Evolutionary conservation across 2,888 invertebrate species (phyloP), one percentile per base, ranked within the genome.

Genomic region (Carterocephalus palaemon): DNA sequence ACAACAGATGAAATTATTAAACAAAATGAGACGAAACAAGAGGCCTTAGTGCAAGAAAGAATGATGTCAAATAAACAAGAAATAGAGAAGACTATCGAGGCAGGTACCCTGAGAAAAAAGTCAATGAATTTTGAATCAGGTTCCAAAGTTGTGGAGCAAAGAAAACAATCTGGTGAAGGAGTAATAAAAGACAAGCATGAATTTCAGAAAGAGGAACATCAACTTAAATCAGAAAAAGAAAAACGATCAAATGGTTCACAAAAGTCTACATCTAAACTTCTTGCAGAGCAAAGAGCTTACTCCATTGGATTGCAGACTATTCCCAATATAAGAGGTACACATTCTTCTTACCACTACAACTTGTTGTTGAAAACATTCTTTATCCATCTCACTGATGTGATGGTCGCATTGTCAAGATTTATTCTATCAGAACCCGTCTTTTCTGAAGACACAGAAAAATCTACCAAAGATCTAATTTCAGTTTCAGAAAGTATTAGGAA

Each of bases 311-410:
- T 76, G 12, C 75, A 85, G 55, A 78, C 80, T 2, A 83, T 86
- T 48, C 78, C 79, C 1, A 74, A 77, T 43, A 74, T 86, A 15
- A 73, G 64, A 59, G 77, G 73, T 9, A 61, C 65, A 0, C 70
- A 79, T 33, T 73, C 76, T 2, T 73, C 75, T 0, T 65, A 70
- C 42, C 73, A 78, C 17, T 80, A 75, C 33, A 71, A 82, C 49
- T 60, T 81, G 22, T 54, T 86, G 6, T 53, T 87, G 9, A 78
- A 76, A 63, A 83, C 82, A 1, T 87, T 88, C 57, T 81, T 86
- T 39, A 67, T 85, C 16, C 83, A 87, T 54, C 54, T 88, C 3
- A 85, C 87, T 1, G 84, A 85, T 53, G 77, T 88, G 0, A 85
- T 88, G 83, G 78, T 87, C 3, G 79, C 79, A 8, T 54, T 88